Conservation (phyloP, 2,888 invertebrate species). For the Eupithecia inturbata region DNA sequence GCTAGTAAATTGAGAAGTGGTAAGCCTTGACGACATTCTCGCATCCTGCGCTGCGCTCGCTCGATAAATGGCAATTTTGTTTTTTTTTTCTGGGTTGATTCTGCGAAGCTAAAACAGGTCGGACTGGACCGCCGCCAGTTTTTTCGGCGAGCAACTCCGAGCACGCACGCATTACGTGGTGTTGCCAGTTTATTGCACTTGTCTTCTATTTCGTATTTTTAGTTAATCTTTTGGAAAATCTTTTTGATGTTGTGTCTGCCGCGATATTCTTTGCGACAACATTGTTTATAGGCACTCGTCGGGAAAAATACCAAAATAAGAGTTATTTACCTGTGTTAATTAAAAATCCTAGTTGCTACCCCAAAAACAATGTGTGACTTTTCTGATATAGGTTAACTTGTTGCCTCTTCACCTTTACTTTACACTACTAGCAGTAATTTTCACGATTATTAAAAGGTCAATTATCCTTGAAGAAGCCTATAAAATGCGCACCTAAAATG, state of each 20-base stretch:
- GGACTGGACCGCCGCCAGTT: constrained; percentile 67
- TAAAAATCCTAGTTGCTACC: too few species aligned
- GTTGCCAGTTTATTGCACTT: constrained; percentile 57
- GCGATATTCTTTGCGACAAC: not conserved
- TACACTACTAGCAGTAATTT: not conserved
- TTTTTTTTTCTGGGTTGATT: constrained; percentile 67
- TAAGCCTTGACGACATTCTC: constrained; percentile 79
- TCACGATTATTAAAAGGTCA: not conserved
- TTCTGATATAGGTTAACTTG: too few species aligned
- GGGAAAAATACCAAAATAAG: not conserved
- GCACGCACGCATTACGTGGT: constrained; percentile 53
- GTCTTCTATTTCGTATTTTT: constrained; percentile 19
- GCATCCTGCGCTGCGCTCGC: constrained; percentile 53
- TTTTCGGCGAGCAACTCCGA: constrained; percentile 70
- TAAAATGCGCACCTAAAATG: not conserved
- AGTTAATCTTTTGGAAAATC: constrained; percentile 14
- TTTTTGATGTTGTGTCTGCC: not conserved
- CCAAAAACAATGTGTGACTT: too few species aligned
- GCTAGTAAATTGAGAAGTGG: constrained; percentile 65
- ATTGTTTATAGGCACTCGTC: not conserved
- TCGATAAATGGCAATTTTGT: constrained; percentile 73
- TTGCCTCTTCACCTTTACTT: not conserved
- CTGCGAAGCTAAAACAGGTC: constrained; percentile 80
- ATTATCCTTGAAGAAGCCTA: not conserved
- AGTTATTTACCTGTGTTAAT: not conserved